Evolutionary conservation across 2,113 vertebrate genomes (phyloP), one percentile per base, ranked within the genome.

Genomic region (Odontophorus gujanensis): DNA sequence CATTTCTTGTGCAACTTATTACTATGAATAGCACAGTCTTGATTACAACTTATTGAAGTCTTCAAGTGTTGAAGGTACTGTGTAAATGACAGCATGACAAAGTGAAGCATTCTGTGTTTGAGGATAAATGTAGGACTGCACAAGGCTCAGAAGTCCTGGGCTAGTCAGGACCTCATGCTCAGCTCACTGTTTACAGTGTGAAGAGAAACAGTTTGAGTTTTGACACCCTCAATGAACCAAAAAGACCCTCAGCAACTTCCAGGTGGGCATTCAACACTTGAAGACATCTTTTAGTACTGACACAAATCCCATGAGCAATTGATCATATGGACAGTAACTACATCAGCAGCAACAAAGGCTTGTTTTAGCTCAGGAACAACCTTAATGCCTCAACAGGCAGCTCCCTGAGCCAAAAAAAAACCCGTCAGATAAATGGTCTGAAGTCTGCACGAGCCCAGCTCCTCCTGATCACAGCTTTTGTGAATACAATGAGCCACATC

Each of bases 1-100:
- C 97, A 96, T 95, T 97, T 94, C 95, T 95, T 90, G 93, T 92
- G 76, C 95, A 89, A 93, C 87, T 81, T 30, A 71, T 42, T 51
- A 58, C 51, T 92, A 67, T 55, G 87, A 95, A 45, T 65, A 95
- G 77, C 11, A 86, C 21, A 74, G 5, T 40, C 68, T 68, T 83
- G 91, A 89, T 89, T 72, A 94, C 24, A 72, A 50, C n/a, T 89
- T 55, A 59, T 2, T 45, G 26, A 81, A 63, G 84, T 92, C 95
- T 95, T 84, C 88, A 51, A 94, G 95, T 96, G 95, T 92, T 95
- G 92, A 93, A 96, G 83, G 83, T 12, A 42, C 62, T 42, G 62
- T 21, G 76, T 69, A 62, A 72, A 42, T 1, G 16, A 36, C 47
- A 62, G 87, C 68, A 38, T 4, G 76, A 43, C 59, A 55, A 61